Percentiles rank a stretch among this genome's conserved stretches.
These are phyloP conservation scores for Mythimna pallens DNA, from an alignment of 2,888 invertebrate genomes.

Conservation along the genomic window DNA sequence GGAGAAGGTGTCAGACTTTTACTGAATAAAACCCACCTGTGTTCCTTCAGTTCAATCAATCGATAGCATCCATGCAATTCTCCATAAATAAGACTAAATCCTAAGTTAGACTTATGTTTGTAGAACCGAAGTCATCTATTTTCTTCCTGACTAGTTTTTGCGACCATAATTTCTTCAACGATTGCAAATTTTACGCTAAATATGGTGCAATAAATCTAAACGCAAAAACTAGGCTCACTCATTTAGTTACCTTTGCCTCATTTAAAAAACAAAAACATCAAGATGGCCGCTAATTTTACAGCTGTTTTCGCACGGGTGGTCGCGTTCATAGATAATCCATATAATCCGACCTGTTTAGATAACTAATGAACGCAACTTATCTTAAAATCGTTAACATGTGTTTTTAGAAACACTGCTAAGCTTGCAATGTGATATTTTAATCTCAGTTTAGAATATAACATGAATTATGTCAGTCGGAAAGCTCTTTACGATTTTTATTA, in stretches of 20 bases:
- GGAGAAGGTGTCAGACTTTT: too few species aligned
- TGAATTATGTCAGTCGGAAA: constrained; percentile 36
- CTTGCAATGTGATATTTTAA: constrained; percentile 53
- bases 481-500: constrained; percentile 18
- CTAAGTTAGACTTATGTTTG: too few species aligned
- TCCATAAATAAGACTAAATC: neutral
- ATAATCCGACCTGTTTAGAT: constrained; percentile 81
- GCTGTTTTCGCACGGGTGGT: constrained; percentile 83
- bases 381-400: constrained; percentile 61
- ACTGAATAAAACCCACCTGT: too few species aligned
- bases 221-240: constrained; percentile 36
- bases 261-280: constrained; percentile 56
- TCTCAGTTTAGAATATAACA: constrained; percentile 54
- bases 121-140: neutral
- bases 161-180: neutral
- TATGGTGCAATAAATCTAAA: constrained; percentile 37
- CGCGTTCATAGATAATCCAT: constrained; percentile 73
- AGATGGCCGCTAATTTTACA: constrained; percentile 72
- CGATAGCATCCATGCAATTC: neutral
- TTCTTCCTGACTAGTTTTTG: neutral
- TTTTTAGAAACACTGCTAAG: constrained; percentile 49
- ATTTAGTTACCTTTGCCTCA: constrained; percentile 40
- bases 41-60: neutral
- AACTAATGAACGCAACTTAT: constrained; percentile 78
- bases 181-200: constrained; percentile 44